Base-by-base conservation (phyloP, 2,888 invertebrate species). In the Lasioglossum figueresi region DNA sequence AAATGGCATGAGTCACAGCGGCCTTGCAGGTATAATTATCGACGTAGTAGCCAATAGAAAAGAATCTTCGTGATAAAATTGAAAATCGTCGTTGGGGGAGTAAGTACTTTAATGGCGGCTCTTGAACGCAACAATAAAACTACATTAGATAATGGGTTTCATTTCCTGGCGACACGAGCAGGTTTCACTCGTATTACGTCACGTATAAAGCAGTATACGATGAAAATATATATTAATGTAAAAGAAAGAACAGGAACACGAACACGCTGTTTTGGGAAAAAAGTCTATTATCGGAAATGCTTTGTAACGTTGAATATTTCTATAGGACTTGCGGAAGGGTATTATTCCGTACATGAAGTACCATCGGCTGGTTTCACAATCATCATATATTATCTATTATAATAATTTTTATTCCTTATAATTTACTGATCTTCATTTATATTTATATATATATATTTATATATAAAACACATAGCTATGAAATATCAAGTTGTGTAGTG, bases 331-430 rank as follows among this genome's bases (percentile, higher is more conserved):
- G 84, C 68, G 82, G 56, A 90, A 88, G 86, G 88, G 90, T 43
- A 89, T 89, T 88, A 82, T 88, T 91, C 88, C 82, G 88, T 91
- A 91, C 91, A 91, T 91, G 91, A 93, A 92, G 87, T 91, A 87
- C 88, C 86, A 86, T 88, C 85, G 89, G 79, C 90, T 91, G 90
- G 86, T 92, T 93, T 91, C 91, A 92, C 92, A 93, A 92, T 93
- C 88, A 91, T 91, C 89, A 93, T 94, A 93, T 94, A 93, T 94
- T 94, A 93, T 93, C 92, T 94, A 93, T 94, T 92, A 93, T 93
- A 92, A 92, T 93, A 90, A 90, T 92, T 91, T 92, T 92, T 88
- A 87, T 91, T 91, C 91, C 91, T 92, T 91, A 92, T 92, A 92
- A 92, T 91, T 91, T 93, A 92, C 89, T 91, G 88, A 89, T 88